These are phyloP conservation scores for Sylvietta virens DNA, from an alignment of 2,113 vertebrate species.

Conservation along the genomic window DNA sequence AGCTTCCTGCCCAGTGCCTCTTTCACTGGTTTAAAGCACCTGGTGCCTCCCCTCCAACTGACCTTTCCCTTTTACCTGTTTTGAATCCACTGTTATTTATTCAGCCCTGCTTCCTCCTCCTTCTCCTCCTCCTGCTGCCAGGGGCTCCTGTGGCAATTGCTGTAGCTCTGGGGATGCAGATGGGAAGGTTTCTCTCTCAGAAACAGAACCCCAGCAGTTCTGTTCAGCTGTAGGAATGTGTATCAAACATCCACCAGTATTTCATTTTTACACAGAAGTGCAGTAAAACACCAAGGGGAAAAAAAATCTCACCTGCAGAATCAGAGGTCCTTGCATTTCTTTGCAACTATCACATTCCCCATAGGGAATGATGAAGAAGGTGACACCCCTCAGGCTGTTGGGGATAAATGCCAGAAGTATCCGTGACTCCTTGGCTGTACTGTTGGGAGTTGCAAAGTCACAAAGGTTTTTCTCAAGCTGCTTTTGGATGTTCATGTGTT, in stretches of 20 bases:
- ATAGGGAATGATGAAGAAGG: background rate
- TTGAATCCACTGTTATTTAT: background rate
- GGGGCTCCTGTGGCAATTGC: background rate
- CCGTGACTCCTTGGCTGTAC: background rate
- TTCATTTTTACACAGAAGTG: background rate
- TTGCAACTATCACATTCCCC: background rate
- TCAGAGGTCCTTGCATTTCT: background rate
- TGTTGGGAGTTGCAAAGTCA: background rate
- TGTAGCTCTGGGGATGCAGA: background rate
- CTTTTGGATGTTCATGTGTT: background rate
- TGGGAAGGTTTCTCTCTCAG: background rate
- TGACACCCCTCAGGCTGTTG: background rate
- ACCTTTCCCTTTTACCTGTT: background rate
- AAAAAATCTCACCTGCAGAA: background rate
- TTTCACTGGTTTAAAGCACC: background rate
- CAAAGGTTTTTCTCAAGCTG: background rate
- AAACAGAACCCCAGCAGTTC: background rate
- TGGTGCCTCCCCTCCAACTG: background rate
- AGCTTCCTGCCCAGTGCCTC: background rate
- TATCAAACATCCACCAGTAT: background rate
- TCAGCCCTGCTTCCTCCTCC: background rate
- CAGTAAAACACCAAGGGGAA: background rate
- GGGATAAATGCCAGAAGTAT: background rate
- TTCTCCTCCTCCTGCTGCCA: background rate
- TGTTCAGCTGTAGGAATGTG: background rate